Percentiles rank a stretch among this genome's conserved stretches.
Evolutionary conservation across 2,888 invertebrate species (phyloP).

Genomic region (Trachelus stipa): DNA sequence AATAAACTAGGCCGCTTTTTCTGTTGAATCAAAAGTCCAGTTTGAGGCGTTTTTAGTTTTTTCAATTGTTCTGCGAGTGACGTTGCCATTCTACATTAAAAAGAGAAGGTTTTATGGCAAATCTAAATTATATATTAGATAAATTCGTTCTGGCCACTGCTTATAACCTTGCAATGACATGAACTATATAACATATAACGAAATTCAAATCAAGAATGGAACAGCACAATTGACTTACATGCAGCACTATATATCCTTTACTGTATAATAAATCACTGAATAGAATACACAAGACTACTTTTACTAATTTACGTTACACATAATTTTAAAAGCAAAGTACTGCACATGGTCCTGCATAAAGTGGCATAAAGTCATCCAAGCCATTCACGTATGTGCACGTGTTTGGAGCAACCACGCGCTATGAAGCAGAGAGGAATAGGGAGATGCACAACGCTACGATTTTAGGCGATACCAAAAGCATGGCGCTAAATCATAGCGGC

Average conservation of each 20-base stretch:
- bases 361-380: neutral
- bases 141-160: neutral
- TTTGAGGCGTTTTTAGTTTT: conserved; percentile 81
- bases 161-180: neutral
- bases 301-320: neutral
- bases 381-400: neutral
- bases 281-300: neutral
- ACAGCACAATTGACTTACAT: neutral
- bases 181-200: neutral
- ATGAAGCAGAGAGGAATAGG: neutral
- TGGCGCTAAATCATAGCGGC: too few relatives aligned
- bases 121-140: neutral
- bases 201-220: neutral
- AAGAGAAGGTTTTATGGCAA: neutral
- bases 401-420: neutral
- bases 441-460: too few relatives aligned
- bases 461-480: too few relatives aligned
- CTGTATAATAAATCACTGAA: neutral
- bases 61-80: conserved; percentile 84
- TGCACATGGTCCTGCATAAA: neutral
- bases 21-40: conserved; percentile 74
- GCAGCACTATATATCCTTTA: neutral
- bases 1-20: conserved; percentile 84
- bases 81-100: conserved; percentile 70
- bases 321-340: neutral